These are phyloP conservation scores for Heliothis virescens DNA, from an alignment of 1,140 invertebrate genomes.

Conservation along the genomic window DNA sequence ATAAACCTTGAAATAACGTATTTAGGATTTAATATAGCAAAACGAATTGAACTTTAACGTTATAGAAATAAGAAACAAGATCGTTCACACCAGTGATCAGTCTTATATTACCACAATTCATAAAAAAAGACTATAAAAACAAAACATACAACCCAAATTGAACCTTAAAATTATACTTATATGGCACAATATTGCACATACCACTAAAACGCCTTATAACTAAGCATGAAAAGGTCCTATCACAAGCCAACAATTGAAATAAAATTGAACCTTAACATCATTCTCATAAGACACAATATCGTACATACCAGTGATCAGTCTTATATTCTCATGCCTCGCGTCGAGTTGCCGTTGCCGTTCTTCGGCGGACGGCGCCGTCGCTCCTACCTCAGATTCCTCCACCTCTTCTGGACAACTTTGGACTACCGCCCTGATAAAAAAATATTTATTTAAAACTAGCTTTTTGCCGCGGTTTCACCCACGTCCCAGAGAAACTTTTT, in stretches of 20 bases:
- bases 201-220: slow-evolving; percentile 66
- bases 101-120: no score
- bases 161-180: not conserved
- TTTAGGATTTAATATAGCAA: no score
- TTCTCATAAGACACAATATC: not conserved
- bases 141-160: not conserved
- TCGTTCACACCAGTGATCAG: not conserved
- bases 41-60: not conserved
- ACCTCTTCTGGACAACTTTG: slow-evolving; percentile 89
- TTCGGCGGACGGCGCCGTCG: slow-evolving; percentile 88
- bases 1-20: no score
- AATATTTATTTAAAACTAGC: no score
- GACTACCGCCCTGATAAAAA: slow-evolving; percentile 87
- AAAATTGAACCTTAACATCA: not conserved
- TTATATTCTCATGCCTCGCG: slow-evolving; percentile 90
- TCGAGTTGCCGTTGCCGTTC: slow-evolving; percentile 90
- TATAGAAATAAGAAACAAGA: not conserved
- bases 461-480: no score
- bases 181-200: slow-evolving; percentile 70
- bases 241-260: not conserved
- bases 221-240: no score
- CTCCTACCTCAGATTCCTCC: slow-evolving; percentile 87
- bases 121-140: not conserved
- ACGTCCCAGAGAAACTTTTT: no score
- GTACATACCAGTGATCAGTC: slow-evolving; percentile 89